Base-by-base conservation (phyloP, 2,888 invertebrate species). In the Agrenia bidenticulata region DNA sequence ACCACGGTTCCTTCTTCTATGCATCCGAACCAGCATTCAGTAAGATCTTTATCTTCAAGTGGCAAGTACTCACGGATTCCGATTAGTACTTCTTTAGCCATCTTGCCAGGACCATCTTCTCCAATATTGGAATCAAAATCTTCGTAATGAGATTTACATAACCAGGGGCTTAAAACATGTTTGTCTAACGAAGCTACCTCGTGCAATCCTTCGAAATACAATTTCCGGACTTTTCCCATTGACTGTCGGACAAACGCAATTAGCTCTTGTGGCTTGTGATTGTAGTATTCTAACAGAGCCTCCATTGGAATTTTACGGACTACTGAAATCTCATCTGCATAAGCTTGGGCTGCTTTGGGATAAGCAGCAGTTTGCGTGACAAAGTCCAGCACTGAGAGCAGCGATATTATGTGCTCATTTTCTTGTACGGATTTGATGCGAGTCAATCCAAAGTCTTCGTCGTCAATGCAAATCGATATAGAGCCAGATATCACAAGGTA, bases 381-480 rank as follows among this genome's bases (percentile, higher is more conserved):
- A 7, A 23, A 32, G 32, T 32, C 24, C 5, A 17, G 17, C 4
- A 32, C 7, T 17, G 37, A 21, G 11, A 55, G 17, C n/a, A 55
- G 21, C 2, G 55, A 55, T 2, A 55, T 15, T 11, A 55, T 26
- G 26, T 32, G 7, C 26, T 55, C 32, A 24, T 27, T 17, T n/a
- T 4, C 32, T 32, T 21, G 4, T 13, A 27, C 55, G 2, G 55
- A 23, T 11, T 55, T 55, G 15, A 55, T 13, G 4, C 15, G 27
- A 5, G 24, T 26, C 13, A 24, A 13, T 27, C 55, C 55, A 55
- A 55, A 55, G 21, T 55, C 55, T n/a, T 24, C 32, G 26, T 55
- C 55, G 9, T 55, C 11, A 17, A 32, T 32, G 15, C 15, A 55
- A 19, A 55, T 26, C 9, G 55, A 24, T 2, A 55, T 7, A 5